Evolutionary conservation across 2,113 vertebrate species (phyloP), one percentile per base, ranked within the genome.

Genomic region (Romanogobio albipinnatus): DNA sequence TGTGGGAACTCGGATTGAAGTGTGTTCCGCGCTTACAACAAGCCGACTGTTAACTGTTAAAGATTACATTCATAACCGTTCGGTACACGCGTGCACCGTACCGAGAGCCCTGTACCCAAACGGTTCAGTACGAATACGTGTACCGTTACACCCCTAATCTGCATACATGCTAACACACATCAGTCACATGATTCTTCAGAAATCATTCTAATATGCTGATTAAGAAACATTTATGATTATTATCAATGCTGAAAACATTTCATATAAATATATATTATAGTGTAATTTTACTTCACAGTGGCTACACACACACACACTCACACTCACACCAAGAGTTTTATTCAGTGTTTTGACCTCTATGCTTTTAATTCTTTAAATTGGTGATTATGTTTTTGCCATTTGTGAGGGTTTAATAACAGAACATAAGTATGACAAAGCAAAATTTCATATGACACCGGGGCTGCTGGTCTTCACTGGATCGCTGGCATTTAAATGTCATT

Each of bases 401-500:
- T 71, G 68, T 10, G 33, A 39, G 7, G 51, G 33, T 39, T 70
- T 70, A 14, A 73, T 73, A 47, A 47, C 70, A 73, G 22, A 22
- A 73, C 11, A 2, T 13, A 39, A 24, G 2, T n/a, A 45, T 71
- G n/a, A 73, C 22, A 24, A 45, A 47, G 70, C 8, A 9, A 73
- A 75, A 19, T 9, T n/a, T 5, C 58, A 17, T 14, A 22, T 5
- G 19, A 43, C 73, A 71, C 64, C 47, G 47, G 11, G 51, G 43
- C 51, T 53, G 61, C 11, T 47, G 66, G 19, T 26, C 29, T 56
- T 66, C 47, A 29, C 78, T 76, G 22, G 2, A 1, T 61, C n/a
- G 58, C 64, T 88, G 79, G 47, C 85, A 83, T 89, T 89, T 87
- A 79, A 87, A 85, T 83, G 85, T 58, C 83, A 82, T 85, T 71